Evolutionary conservation across 2,888 invertebrate species (phyloP), one percentile per base, ranked within the genome.

Genomic region (Trachelus tabidus): DNA sequence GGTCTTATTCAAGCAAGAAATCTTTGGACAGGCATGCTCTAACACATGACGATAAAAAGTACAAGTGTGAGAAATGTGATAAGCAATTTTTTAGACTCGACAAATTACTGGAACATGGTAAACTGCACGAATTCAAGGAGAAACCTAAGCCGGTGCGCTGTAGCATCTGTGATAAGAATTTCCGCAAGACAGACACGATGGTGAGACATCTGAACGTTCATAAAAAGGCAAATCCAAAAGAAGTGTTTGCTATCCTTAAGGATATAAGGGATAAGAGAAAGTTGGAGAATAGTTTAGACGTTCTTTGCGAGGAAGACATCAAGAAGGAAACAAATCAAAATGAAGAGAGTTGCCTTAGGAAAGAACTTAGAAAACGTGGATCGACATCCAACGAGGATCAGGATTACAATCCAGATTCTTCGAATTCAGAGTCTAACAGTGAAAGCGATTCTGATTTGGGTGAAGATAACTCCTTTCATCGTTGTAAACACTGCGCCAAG

Each of bases 141-240:
- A 88, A 86, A 79, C 75, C 79, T 4, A 80, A 84, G 23, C 82
- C 85, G 11, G 85, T 87, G 23, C 77, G 69, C 34, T 90, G 90
- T 75, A 85, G 83, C 73, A 89, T 90, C 76, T 90, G 90, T 56
- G 82, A 88, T 11, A 90, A 89, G 77, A 87, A 77, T 78, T 90
- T 90, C 76, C 82, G 86, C 12, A 90, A 89, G 81, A 81, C 81
- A 0, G 84, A 87, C 15, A 89, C 89, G 4, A 89, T 90, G 89
- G 86, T 90, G 3, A 84, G 89, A 75, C 90, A 90, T 69, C 83
- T 90, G 75, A 87, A 90, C 77, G 80, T 86, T 69, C 90, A 90
- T 73, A 90, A 90, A 76, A 85, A 84, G 75, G 85, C 82, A 0
- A 87, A 89, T 85, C 87, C 89, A 4, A 86, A 83, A 40, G 89